These are phyloP conservation scores for Peromyscus californicus DNA, from an alignment of 2,113 vertebrate species.

Conservation along the genomic window DNA sequence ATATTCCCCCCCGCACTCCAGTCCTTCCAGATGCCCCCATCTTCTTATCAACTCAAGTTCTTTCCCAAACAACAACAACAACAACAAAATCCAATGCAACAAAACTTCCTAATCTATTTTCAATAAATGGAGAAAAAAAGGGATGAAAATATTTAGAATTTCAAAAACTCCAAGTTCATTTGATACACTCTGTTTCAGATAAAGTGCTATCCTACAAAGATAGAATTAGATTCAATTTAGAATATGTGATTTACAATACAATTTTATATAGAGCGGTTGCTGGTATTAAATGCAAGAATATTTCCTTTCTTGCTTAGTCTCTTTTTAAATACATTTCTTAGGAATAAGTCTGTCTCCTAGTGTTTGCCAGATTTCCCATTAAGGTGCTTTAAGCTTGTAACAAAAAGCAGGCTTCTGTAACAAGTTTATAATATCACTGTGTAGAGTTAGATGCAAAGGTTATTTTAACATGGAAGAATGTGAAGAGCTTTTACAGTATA, in stretches of 20 bases:
- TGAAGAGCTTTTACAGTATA: not conserved
- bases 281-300: not conserved
- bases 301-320: not conserved
- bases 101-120: not conserved
- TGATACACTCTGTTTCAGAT: not conserved
- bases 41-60: not conserved
- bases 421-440: not conserved
- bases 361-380: slow-evolving; percentile 4
- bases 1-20: not conserved
- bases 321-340: not conserved
- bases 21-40: not conserved
- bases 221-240: not conserved
- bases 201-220: not conserved
- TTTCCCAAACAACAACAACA: not conserved
- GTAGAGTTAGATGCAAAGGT: not conserved
- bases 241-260: not conserved
- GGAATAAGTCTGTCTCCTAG: not conserved
- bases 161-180: not conserved
- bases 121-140: not conserved
- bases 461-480: not conserved
- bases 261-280: not conserved
- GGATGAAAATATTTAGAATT: not conserved
- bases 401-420: not conserved
- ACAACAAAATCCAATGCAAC: not conserved
- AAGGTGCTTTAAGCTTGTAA: not conserved